phyloP scores from a whole-genome alignment of 1,140 invertebrate genomes.

The Hycleus cichorii region DNA sequence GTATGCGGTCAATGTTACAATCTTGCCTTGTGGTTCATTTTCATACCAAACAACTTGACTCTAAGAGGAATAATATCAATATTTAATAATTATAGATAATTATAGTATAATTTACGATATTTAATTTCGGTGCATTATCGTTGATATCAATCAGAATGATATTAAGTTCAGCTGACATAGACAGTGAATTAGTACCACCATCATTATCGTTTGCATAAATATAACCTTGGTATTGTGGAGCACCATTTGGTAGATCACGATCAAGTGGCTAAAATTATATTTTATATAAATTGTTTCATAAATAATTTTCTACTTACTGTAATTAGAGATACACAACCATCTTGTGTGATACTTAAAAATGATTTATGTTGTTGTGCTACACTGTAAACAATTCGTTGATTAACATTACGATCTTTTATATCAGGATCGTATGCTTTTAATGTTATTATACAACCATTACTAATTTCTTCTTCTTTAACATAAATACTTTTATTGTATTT shows the following conservation, averaged over 20 bases:
- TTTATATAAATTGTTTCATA: neutral
- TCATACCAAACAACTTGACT: slow-evolving; percentile 74
- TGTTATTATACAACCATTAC: slow-evolving; percentile 56
- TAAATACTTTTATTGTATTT: slow-evolving; percentile 54
- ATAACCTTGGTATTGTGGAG: slow-evolving; percentile 72
- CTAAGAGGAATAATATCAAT: slow-evolving; percentile 28
- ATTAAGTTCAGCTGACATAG: slow-evolving; percentile 58
- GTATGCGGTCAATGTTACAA: slow-evolving; percentile 63
- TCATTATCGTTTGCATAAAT: slow-evolving; percentile 78
- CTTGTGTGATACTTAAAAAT: slow-evolving; percentile 59
- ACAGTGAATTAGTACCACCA: slow-evolving; percentile 53
- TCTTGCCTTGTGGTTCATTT: slow-evolving; percentile 61
- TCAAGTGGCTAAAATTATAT: slow-evolving; percentile 41
- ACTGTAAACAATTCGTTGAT: slow-evolving; percentile 70
- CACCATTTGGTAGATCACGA: slow-evolving; percentile 75
- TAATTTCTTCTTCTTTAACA: slow-evolving; percentile 61
- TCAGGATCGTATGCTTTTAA: slow-evolving; percentile 78
- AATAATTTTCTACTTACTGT: slow-evolving; percentile 42
- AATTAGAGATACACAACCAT: slow-evolving; percentile 68
- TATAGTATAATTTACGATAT: slow-evolving; percentile 52
- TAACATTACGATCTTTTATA: slow-evolving; percentile 60
- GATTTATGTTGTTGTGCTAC: slow-evolving; percentile 62
- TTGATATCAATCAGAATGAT: slow-evolving; percentile 78
- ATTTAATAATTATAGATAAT: too few relatives aligned
- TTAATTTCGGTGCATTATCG: slow-evolving; percentile 80